phyloP scores from a whole-genome alignment of 2,888 invertebrate genomes.

The Hypselothyrea guttata region DNA sequence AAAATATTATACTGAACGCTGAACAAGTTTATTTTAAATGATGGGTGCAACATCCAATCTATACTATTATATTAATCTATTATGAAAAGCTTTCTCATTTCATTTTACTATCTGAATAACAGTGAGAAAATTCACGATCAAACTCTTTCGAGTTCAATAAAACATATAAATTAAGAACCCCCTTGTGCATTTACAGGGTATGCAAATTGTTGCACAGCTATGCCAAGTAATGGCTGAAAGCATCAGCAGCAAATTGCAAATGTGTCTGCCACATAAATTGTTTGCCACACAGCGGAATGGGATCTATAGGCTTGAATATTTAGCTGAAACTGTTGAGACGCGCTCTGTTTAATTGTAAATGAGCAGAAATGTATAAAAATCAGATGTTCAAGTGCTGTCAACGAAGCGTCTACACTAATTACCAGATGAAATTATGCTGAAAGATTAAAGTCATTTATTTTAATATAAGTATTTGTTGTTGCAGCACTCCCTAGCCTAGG shows the following conservation, averaged over 20 bases:
- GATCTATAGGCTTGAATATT: conserved; percentile 23
- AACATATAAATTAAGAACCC: too few species aligned
- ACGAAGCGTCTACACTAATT: conserved; percentile 54
- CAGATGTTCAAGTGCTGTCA: conserved; percentile 38
- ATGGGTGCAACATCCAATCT: too few species aligned
- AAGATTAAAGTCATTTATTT: conserved; percentile 66
- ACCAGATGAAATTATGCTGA: conserved; percentile 59
- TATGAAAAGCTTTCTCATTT: too few species aligned
- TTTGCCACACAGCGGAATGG: conserved; percentile 25
- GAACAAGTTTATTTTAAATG: too few species aligned
- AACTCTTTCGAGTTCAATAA: too few species aligned
- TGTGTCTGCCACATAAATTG: conserved; percentile 36
- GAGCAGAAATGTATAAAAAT: conserved; percentile 22
- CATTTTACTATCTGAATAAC: too few species aligned
- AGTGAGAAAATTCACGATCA: too few species aligned
- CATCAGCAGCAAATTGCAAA: conserved; percentile 37
- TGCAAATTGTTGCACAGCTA: conserved; percentile 24
- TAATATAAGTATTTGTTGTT: conserved; percentile 49
- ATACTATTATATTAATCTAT: too few species aligned
- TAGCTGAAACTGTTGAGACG: conserved; percentile 26
- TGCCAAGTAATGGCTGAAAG: conserved; percentile 35
- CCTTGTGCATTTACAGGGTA: conserved; percentile 10
- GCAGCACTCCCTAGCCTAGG: conserved; percentile 5
- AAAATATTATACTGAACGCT: too few species aligned
- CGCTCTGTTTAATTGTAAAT: conserved; percentile 54